Conservation (phyloP, 2,888 invertebrate genomes). For the Hemistola chrysoprasaria region DNA sequence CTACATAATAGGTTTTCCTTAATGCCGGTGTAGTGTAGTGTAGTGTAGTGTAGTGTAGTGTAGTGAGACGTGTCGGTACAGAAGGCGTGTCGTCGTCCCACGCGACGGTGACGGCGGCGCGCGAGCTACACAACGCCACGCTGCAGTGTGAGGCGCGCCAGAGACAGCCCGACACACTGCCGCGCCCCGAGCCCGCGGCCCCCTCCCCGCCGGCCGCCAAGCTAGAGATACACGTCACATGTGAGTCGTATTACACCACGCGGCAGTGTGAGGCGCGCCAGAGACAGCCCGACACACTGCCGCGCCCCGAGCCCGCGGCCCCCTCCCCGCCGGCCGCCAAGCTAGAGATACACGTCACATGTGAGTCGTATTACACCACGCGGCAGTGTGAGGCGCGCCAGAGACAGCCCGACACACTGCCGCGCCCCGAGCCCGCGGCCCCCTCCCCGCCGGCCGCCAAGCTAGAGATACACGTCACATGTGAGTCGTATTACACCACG, state of each 20-base stretch:
- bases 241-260: slow-evolving; percentile 84
- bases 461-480: slow-evolving; percentile 74
- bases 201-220: slow-evolving; percentile 52
- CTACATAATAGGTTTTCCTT: too few species aligned
- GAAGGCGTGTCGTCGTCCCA: slow-evolving; percentile 74
- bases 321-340: slow-evolving; percentile 52
- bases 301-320: slow-evolving; percentile 60
- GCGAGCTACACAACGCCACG: slow-evolving; percentile 93
- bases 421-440: slow-evolving; percentile 60
- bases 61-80: slow-evolving; percentile 22
- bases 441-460: slow-evolving; percentile 52
- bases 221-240: slow-evolving; percentile 74
- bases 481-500: slow-evolving; percentile 84
- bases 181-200: slow-evolving; percentile 60
- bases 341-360: slow-evolving; percentile 74
- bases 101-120: slow-evolving; percentile 87
- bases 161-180: slow-evolving; percentile 71
- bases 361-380: slow-evolving; percentile 84
- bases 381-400: slow-evolving; percentile 92
- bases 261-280: slow-evolving; percentile 92
- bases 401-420: slow-evolving; percentile 71
- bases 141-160: slow-evolving; percentile 92
- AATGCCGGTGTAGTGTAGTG: too few species aligned
- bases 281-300: slow-evolving; percentile 71
- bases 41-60: not conserved